A percentile compares a stretch with the other conserved stretches of the same genome.
These are phyloP conservation scores for Camponotus floridanus DNA, from an alignment of 1,140 invertebrate genomes.

Conservation along the genomic window DNA sequence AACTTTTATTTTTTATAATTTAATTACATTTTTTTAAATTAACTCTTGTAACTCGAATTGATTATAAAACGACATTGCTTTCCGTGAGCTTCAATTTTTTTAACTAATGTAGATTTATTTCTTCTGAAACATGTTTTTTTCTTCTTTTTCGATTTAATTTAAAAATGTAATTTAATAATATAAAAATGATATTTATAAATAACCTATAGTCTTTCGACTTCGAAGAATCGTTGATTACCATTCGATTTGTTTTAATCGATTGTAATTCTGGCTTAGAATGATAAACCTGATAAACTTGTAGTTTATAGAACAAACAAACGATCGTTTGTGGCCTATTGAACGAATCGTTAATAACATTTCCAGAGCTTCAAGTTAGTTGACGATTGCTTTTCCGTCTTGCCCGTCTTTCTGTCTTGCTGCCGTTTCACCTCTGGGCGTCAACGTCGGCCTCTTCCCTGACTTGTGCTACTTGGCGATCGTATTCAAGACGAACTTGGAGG, in stretches of 20 bases:
- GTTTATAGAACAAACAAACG: constrained; percentile 20
- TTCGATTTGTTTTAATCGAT: constrained; percentile 32
- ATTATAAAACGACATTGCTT: constrained; percentile 17
- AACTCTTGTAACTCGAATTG: not conserved
- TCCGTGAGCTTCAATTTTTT: not conserved
- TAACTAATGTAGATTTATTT: not conserved
- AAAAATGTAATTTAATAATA: too few relatives aligned
- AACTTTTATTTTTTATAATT: not conserved
- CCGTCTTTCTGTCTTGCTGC: not conserved
- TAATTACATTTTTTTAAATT: constrained; percentile 27
- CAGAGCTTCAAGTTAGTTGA: constrained; percentile 31
- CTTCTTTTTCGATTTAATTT: not conserved
- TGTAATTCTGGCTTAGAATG: not conserved
- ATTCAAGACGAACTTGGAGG: not conserved
- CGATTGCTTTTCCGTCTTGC: constrained; percentile 7
- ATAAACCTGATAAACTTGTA: constrained; percentile 17
- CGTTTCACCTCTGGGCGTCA: not conserved
- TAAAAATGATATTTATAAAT: not conserved
- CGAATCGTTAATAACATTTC: constrained; percentile 22
- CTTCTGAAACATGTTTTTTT: not conserved
- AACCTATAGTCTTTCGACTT: not conserved
- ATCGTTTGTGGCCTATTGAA: not conserved
- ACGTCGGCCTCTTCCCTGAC: constrained; percentile 10
- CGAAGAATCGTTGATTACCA: not conserved
- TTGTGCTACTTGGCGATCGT: constrained; percentile 24